Conservation (phyloP, 2,797 vertebrate genomes). For the Crypturellus tataupa region DNA sequence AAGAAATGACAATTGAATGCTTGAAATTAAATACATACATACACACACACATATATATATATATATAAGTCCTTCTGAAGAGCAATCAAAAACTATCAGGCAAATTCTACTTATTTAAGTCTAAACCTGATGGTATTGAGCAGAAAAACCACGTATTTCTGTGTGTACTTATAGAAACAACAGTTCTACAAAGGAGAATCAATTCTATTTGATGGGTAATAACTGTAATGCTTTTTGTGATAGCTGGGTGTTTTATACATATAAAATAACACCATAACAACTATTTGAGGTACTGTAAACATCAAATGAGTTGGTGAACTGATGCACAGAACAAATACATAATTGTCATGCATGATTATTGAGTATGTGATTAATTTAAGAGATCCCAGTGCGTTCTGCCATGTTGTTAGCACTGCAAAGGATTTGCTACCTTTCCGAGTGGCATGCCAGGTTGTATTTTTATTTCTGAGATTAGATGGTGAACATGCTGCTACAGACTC, state of each 20-base stretch:
- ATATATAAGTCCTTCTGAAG: not conserved
- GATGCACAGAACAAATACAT: not conserved
- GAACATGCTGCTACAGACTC: not conserved
- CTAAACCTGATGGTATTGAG: not conserved
- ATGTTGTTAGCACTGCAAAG: not conserved
- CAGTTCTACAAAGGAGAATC: not conserved
- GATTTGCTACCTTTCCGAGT: constrained; percentile 3
- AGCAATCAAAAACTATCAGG: not conserved
- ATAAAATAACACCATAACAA: not conserved
- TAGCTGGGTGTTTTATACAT: not conserved
- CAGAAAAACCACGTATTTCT: not conserved
- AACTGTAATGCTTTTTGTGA: not conserved
- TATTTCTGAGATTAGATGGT: not conserved
- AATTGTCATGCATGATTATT: not conserved
- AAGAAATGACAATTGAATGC: not conserved
- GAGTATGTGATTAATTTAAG: constrained; percentile 11
- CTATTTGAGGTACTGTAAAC: not conserved
- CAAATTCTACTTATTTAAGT: not conserved
- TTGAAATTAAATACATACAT: not conserved
- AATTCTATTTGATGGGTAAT: not conserved
- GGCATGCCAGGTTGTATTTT: not conserved
- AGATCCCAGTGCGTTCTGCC: not conserved
- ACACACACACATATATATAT: not conserved
- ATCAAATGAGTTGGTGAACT: not conserved
- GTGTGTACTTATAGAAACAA: not conserved